Evolutionary conservation across 2,797 vertebrate genomes (phyloP), one percentile per base, ranked within the genome.

Genomic region (Neostethus bicornis): DNA sequence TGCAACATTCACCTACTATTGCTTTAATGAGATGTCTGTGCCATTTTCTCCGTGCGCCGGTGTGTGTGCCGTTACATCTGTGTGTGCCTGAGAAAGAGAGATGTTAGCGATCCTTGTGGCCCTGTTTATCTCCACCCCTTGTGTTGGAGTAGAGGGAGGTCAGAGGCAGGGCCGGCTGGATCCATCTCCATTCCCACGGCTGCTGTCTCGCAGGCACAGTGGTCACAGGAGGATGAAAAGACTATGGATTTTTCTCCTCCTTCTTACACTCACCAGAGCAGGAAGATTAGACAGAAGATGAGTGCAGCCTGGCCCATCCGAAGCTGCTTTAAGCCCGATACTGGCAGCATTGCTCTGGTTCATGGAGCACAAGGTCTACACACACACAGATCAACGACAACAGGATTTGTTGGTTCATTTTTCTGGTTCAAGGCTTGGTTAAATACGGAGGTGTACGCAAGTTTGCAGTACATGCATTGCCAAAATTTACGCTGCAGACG

Each of bases 181-280:
- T 84, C 84, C 71, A 72, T 84, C 85, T 86, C 81, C 87, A 87
- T 89, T 90, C 89, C 89, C 88, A 90, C 83, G 76, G 83, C 86
- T 85, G 79, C 84, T 75, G 84, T 90, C 83, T 90, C 86, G 73
- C 78, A 81, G 82, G 84, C 85, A 77, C 81, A 84, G 70, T 84
- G 86, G 88, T 87, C 88, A 87, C 88, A 82, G 71, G 75, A 88
- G 85, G 83, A 90, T 89, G 85, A 87, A 90, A 86, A 85, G 85
- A 88, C 75, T 85, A 86, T 89, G 72, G 88, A 89, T 90, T 90
- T 90, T 79, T 77, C 68, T 75, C 75, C 70, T 74, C 75, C 68
- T 70, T 64, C 70, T 66, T 73, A 68, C 74, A 77, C 74, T 80
- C 73, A 69, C 75, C 62, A 71, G 72, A 84, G 80, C 66, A 74